Conservation (phyloP, 2,113 vertebrate species). For the Baryphthengus martii region DNA sequence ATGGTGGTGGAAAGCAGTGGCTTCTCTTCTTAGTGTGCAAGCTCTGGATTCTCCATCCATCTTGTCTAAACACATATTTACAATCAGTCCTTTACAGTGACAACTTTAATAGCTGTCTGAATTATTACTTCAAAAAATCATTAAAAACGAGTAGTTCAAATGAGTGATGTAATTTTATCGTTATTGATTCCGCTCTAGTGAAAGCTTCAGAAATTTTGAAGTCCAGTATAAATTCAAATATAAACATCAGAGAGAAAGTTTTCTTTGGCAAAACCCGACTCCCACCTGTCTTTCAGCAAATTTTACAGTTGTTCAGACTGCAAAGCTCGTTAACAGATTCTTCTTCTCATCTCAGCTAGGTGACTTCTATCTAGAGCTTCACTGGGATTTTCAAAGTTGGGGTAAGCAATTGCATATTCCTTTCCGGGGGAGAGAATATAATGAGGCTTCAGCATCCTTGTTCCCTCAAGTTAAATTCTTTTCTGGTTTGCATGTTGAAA, state of each 20-base stretch:
- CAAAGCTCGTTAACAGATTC: not conserved
- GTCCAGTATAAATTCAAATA: not conserved
- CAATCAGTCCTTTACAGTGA: not conserved
- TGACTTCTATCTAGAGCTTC: constrained; percentile 98
- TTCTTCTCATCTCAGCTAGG: constrained; percentile 85
- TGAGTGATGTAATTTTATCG: not conserved
- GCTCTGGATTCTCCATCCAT: not conserved
- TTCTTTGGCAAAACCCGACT: not conserved
- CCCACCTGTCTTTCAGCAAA: not conserved
- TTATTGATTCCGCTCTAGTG: not conserved
- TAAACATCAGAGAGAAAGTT: not conserved
- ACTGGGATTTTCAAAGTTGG: constrained; percentile 99
- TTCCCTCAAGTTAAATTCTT: not conserved
- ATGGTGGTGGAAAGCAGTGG: not conserved
- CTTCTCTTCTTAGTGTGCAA: not conserved
- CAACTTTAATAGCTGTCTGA: not conserved
- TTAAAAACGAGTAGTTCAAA: not conserved
- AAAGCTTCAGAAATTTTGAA: not conserved
- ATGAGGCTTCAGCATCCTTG: not conserved
- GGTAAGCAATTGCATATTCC: constrained; percentile 78
- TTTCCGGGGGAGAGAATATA: not conserved
- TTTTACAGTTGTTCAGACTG: not conserved
- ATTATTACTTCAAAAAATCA: not conserved
- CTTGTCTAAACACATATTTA: not conserved
- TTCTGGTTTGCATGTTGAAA: not conserved